Base-by-base conservation (phyloP, 2,113 vertebrate genomes). In the Coptodon rendalli region DNA sequence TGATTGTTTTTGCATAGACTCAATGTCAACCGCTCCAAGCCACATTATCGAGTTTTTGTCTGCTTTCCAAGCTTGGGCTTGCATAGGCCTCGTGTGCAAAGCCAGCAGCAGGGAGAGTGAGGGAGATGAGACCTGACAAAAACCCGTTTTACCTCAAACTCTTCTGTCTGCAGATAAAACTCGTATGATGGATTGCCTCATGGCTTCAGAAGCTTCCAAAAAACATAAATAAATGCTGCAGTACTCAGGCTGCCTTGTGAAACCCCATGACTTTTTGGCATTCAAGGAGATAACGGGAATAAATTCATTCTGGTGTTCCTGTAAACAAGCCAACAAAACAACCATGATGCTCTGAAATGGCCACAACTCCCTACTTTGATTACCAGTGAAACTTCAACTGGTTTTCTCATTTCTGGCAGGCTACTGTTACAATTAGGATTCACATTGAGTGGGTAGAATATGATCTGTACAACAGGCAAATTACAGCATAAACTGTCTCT, bases 1-100 rank as follows among this genome's bases (percentile, higher is more conserved):
- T 90, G 94, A 95, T 92, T 90, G 93, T 92, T 93, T 93, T 92
- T 80, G 88, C 91, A 91, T 61, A 71, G 63, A 89, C 50, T 88
- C 82, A 5, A 57, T 73, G 79, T 89, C 82, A 86, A 85, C 45
- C 2, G 13, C 63, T 92, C 92, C 88, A 90, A 93, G 93, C 90
- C 89, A 73, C 91, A 91, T 85, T 66, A 85, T 91, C 92, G 78
- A 82, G 85, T 83, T 45, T 22, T n/a, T 81, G 78, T 90, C 87
- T 66, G 1, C 66, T 71, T 57, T 91, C 87, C 91, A 82, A 83
- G 59, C 59, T 43, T 11, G 31, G 80, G 52, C 50, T 88, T 29
- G 45, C 86, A 89, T 40, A 31, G 27, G 66, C 85, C 1, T 84
- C 40, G 2, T 61, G 80, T 38, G 63, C n/a, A 24, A 40, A 90